These are phyloP conservation scores for Cataglyphis livida DNA, from an alignment of 2,888 invertebrate species.

Conservation along the genomic window DNA sequence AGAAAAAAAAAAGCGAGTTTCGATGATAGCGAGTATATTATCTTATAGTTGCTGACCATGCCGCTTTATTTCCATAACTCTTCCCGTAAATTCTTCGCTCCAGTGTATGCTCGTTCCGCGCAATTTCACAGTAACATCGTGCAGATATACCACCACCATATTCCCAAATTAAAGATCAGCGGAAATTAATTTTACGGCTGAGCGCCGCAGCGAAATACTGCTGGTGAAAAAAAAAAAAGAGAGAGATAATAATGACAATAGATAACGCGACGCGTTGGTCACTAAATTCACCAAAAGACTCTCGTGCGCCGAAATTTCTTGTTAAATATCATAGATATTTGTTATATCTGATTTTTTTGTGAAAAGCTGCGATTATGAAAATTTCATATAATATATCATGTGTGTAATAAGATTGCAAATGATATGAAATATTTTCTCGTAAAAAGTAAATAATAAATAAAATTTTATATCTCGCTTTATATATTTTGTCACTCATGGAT, in stretches of 20 bases:
- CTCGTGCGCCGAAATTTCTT: slow-evolving; percentile 6
- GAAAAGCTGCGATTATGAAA: slow-evolving; percentile 8
- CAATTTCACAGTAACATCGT: slow-evolving; percentile 49
- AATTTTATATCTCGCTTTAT: slow-evolving; percentile 17
- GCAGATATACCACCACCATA: slow-evolving; percentile 4
- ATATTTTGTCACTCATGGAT: background rate
- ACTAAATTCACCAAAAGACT: background rate
- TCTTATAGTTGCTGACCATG: slow-evolving; percentile 41
- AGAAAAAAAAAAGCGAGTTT: slow-evolving; percentile 26
- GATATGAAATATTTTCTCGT: background rate
- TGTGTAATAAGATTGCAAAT: slow-evolving; percentile 1
- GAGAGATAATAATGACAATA: slow-evolving; percentile 34
- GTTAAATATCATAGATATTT: background rate
- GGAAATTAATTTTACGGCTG: slow-evolving; percentile 58
- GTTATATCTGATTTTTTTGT: background rate
- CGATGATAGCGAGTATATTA: slow-evolving; percentile 54
- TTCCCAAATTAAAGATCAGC: slow-evolving; percentile 58
- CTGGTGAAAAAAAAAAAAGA: background rate
- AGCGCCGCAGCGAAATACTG: slow-evolving; percentile 12
- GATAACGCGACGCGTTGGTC: slow-evolving; percentile 17
- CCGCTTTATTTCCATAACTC: slow-evolving; percentile 67
- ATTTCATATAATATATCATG: slow-evolving; percentile 8
- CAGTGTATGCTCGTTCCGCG: slow-evolving; percentile 41
- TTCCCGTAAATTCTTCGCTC: slow-evolving; percentile 39
- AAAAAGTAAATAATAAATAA: slow-evolving; percentile 4